These are phyloP conservation scores for Amblyteles armatorius DNA, from an alignment of 2,888 invertebrate species.

Conservation along the genomic window DNA sequence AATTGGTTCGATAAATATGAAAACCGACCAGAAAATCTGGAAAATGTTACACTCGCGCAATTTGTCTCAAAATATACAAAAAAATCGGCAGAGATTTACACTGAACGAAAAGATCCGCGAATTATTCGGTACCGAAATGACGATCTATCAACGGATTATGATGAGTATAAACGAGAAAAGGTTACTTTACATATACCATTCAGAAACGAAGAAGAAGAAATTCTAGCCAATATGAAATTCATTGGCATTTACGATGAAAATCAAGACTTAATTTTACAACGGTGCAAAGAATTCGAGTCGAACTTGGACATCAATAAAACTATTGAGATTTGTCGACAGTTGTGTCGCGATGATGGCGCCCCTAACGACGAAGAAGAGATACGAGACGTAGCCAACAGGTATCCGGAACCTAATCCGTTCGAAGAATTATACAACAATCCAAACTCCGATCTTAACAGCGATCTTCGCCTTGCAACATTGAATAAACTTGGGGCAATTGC, in stretches of 20 bases:
- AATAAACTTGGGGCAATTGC: conserved; percentile 73
- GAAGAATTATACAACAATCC: conserved; percentile 68
- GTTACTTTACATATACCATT: conserved; percentile 78
- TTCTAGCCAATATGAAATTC: conserved; percentile 77
- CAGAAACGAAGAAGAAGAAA: conserved; percentile 78
- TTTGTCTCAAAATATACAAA: not conserved
- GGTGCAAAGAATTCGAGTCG: conserved; percentile 77
- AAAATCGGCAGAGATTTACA: conserved; percentile 50
- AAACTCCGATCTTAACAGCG: conserved; percentile 67
- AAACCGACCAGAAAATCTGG: conserved; percentile 76
- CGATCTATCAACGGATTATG: conserved; percentile 76
- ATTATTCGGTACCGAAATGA: conserved; percentile 80
- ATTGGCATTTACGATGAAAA: conserved; percentile 77
- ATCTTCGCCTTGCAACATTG: conserved; percentile 71
- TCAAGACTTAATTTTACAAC: conserved; percentile 72
- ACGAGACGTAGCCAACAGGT: conserved; percentile 52
- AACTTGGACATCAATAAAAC: conserved; percentile 78
- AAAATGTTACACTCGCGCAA: conserved; percentile 77
- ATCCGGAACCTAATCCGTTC: conserved; percentile 69
- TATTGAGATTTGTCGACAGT: conserved; percentile 54
- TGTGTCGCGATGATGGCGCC: not conserved
- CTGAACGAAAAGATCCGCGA: conserved; percentile 30
- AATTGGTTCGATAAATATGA: conserved; percentile 82
- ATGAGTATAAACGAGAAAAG: conserved; percentile 74
- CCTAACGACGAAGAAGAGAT: conserved; percentile 61